Evolutionary conservation across 2,888 invertebrate species (phyloP), one percentile per base, ranked within the genome.

Genomic region (Alloscopus bannaensis): DNA sequence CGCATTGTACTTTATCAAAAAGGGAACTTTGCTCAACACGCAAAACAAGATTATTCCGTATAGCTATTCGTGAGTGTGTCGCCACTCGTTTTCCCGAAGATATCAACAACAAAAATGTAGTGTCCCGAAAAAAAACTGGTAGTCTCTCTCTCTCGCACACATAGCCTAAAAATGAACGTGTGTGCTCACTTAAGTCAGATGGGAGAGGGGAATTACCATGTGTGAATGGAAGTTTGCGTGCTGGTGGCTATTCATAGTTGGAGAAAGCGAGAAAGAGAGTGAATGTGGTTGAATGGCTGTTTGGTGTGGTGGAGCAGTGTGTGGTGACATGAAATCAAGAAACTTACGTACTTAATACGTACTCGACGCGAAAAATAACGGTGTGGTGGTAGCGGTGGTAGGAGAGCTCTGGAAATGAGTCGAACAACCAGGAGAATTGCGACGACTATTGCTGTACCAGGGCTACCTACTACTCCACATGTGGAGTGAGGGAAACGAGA

Each of bases 161-260:
- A n/a, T n/a, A n/a, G n/a, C n/a, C n/a, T n/a, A n/a, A n/a, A n/a
- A n/a, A n/a, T n/a, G n/a, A n/a, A n/a, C n/a, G n/a, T n/a, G n/a
- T n/a, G n/a, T n/a, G n/a, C n/a, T n/a, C n/a, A n/a, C 26, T 52
- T 24, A 24, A 71, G 62, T 52, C 36, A 47, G 59, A 59, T 59
- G 71, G 24, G 26, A 69, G 29, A 24, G 20, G 28, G 52, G 52
- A 6, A 64, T 70, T 62, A 62, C 62, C 52, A 64, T 75, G 66
- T 66, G 28, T 75, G 75, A 75, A 75, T 75, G 75, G 68, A 75
- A 75, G 45, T 66, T 75, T 59, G 75, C 75, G 75, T 75, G 75
- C 28, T 59, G 26, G 13, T 66, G 26, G 52, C 73, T 57, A 45
- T 72, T 64, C 47, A 22, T 18, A 52, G 72, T 73, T 55, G 55